A percentile compares a stretch with the other conserved stretches of the same genome.
Evolutionary conservation across 2,888 invertebrate species (phyloP).

Genomic region (Epinotia bilunana): DNA sequence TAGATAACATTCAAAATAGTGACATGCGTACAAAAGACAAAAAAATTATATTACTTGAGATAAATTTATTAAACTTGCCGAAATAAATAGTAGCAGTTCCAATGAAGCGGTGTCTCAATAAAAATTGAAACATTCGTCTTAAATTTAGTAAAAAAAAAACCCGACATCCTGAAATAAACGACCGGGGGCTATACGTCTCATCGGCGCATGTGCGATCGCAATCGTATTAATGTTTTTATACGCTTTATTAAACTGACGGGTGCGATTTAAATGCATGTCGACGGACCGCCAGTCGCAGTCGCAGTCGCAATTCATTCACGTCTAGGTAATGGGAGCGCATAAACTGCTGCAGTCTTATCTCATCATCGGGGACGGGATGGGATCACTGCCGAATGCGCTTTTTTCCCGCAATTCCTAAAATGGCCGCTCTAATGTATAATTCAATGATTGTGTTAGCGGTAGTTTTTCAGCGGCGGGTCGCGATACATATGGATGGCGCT

Average conservation of each 20-base stretch:
- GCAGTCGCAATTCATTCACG: constrained; percentile 19
- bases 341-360: constrained; percentile 20
- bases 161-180: constrained; percentile 1
- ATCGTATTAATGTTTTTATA: constrained; percentile 26
- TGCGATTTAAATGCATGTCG: constrained; percentile 24
- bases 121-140: constrained; percentile 29
- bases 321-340: constrained; percentile 12
- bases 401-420: constrained; percentile 71
- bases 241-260: constrained; percentile 13
- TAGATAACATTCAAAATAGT: too few species aligned
- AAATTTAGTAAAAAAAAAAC: constrained; percentile 1
- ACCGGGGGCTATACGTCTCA: background rate
- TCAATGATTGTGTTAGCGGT: constrained; percentile 75
- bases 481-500: constrained; percentile 75
- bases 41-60: background rate
- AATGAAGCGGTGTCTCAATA: background rate
- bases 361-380: constrained; percentile 3
- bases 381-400: constrained; percentile 45
- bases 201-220: constrained; percentile 10
- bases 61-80: background rate
- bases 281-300: constrained; percentile 10
- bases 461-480: constrained; percentile 71
- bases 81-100: background rate
- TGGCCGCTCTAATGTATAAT: constrained; percentile 77
- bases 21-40: background rate